phyloP scores from a whole-genome alignment of 2,797 vertebrate species.

The Cryptoblepharus egeriae region DNA sequence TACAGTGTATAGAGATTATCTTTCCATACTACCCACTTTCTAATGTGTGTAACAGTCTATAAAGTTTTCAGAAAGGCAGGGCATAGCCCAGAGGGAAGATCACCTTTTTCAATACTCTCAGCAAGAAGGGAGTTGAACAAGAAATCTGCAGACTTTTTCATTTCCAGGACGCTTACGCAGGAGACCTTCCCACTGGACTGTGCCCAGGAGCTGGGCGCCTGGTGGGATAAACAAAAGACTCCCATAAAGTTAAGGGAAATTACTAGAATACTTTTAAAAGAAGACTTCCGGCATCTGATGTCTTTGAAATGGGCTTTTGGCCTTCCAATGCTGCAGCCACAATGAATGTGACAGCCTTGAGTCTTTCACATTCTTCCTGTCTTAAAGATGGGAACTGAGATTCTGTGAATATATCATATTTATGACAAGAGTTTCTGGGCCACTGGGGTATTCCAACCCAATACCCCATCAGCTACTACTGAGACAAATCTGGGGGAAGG shows the following conservation, averaged over 20 bases:
- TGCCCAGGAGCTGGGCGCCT: not conserved
- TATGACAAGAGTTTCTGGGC: not conserved
- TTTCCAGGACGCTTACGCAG: not conserved
- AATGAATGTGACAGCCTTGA: not conserved
- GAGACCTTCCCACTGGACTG: not conserved
- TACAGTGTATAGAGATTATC: not conserved
- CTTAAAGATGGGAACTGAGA: not conserved
- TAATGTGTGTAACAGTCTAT: not conserved
- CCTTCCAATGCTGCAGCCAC: not conserved
- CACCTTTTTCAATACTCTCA: not conserved
- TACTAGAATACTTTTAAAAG: slow-evolving; percentile 9
- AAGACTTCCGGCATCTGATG: slow-evolving; percentile 12
- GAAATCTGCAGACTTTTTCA: not conserved
- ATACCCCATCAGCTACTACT: not conserved
- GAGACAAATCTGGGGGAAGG: not conserved
- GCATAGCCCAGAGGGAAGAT: not conserved
- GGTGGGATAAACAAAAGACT: slow-evolving; percentile 17
- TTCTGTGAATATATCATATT: not conserved
- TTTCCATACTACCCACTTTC: not conserved
- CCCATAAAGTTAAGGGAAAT: not conserved
- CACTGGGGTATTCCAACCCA: not conserved
- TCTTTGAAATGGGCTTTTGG: not conserved
- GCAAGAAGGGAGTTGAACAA: not conserved
- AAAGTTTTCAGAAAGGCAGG: not conserved
- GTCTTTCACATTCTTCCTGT: not conserved